These are phyloP conservation scores for Hypomesus transpacificus DNA, from an alignment of 2,113 vertebrate genomes.

Conservation along the genomic window DNA sequence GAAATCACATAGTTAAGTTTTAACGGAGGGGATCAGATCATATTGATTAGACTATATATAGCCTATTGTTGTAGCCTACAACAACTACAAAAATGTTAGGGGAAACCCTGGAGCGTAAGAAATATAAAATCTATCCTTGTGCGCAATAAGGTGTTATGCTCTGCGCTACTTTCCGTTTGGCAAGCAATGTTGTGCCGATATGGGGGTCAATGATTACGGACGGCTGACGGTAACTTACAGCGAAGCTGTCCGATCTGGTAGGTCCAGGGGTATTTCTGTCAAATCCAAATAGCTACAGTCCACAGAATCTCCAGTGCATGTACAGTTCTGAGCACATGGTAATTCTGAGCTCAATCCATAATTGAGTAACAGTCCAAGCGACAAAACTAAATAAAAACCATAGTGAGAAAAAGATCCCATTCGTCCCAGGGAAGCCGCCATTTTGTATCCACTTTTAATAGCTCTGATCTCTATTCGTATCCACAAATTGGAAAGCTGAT, in stretches of 20 bases:
- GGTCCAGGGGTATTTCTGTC: slow-evolving; percentile 71
- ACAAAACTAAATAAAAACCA: slow-evolving; percentile 64
- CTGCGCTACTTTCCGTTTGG: background rate
- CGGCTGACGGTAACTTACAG: slow-evolving; percentile 78
- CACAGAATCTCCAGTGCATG: slow-evolving; percentile 75
- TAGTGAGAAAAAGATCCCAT: slow-evolving; percentile 61
- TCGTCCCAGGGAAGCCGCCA: slow-evolving; percentile 81
- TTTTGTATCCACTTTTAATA: slow-evolving; percentile 84
- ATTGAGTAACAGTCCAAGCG: slow-evolving; percentile 49
- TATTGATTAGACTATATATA: too few species aligned
- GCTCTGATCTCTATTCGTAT: slow-evolving; percentile 58
- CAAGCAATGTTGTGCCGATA: background rate
- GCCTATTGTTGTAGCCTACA: too few species aligned
- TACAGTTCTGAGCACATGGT: slow-evolving; percentile 78
- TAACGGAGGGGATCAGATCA: too few species aligned
- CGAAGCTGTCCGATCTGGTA: slow-evolving; percentile 81
- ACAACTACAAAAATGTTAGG: too few species aligned
- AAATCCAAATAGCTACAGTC: slow-evolving; percentile 80
- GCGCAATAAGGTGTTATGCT: background rate
- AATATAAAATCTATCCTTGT: too few species aligned
- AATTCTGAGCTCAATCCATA: slow-evolving; percentile 44
- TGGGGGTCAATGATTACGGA: background rate
- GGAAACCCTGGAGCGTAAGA: too few species aligned
- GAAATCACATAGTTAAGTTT: too few species aligned
- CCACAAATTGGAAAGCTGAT: slow-evolving; percentile 49